These are phyloP conservation scores for Scophthalmus maximus DNA, from an alignment of 2,113 vertebrate genomes.

Conservation along the genomic window DNA sequence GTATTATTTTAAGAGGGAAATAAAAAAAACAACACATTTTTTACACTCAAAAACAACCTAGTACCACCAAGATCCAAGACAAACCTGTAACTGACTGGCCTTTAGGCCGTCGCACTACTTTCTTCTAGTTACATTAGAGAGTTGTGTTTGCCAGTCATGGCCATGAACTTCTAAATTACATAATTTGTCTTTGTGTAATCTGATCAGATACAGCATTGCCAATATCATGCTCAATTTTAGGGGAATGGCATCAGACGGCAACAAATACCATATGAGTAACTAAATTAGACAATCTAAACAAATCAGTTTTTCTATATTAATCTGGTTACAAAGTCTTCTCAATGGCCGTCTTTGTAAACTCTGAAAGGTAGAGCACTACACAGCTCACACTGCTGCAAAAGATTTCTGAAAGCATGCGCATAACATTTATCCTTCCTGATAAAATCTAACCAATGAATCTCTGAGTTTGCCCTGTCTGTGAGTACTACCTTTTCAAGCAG, in stretches of 20 bases:
- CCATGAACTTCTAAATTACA: conserved; percentile 28
- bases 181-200: conserved; percentile 49
- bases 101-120: not conserved
- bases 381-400: not conserved
- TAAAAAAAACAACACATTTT: no score
- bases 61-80: not conserved
- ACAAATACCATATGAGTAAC: conserved; percentile 41
- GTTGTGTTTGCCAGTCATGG: conserved; percentile 8
- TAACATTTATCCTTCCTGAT: conserved; percentile 24
- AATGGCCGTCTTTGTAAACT: conserved; percentile 19
- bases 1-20: not conserved
- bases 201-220: conserved; percentile 16
- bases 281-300: conserved; percentile 56
- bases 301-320: conserved; percentile 46
- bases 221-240: conserved; percentile 31
- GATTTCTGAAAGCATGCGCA: conserved; percentile 23
- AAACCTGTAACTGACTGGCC: not conserved
- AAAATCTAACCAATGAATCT: conserved; percentile 4
- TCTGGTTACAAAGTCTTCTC: conserved; percentile 43
- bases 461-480: conserved; percentile 18
- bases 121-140: conserved; percentile 12
- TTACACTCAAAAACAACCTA: not conserved
- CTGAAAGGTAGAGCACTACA: not conserved
- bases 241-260: conserved; percentile 28
- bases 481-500: conserved; percentile 6